Conservation (phyloP, 2,888 invertebrate genomes). For the Strigamia transsilvanica region DNA sequence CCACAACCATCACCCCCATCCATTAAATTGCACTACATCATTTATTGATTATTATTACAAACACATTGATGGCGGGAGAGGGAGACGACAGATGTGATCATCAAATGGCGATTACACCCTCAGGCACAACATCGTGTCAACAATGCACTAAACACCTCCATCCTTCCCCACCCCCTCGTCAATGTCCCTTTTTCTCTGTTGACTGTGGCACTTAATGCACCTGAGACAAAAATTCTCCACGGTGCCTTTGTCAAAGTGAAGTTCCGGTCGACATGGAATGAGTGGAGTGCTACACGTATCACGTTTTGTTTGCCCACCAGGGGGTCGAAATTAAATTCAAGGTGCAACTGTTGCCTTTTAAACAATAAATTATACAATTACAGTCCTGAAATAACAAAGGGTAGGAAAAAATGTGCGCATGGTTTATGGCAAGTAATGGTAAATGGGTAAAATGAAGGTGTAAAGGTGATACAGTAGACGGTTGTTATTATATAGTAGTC, state of each 20-base stretch:
- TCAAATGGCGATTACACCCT: constrained; percentile 21
- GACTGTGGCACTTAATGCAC: constrained; percentile 32
- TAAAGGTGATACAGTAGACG: too few species aligned
- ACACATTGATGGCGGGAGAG: neutral
- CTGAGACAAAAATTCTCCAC: constrained; percentile 39
- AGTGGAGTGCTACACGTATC: neutral
- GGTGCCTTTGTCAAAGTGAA: constrained; percentile 42
- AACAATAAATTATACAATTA: constrained; percentile 29
- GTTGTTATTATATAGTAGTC: too few species aligned
- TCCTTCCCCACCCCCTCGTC: neutral
- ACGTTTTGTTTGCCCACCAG: constrained; percentile 37
- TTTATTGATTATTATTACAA: constrained; percentile 34
- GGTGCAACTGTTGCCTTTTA: constrained; percentile 28
- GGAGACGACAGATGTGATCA: constrained; percentile 12
- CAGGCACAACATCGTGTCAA: constrained; percentile 23
- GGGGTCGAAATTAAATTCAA: constrained; percentile 9
- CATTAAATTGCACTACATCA: constrained; percentile 23
- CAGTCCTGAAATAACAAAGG: neutral
- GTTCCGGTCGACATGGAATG: constrained; percentile 41
- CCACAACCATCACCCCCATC: constrained; percentile 2
- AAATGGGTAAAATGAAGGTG: too few species aligned
- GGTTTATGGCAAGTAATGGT: too few species aligned
- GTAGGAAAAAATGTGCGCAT: neutral
- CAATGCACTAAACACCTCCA: constrained; percentile 9
- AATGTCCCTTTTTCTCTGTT: constrained; percentile 11